Conservation (phyloP, 1,140 invertebrate species). For the Andricus grossulariae region DNA sequence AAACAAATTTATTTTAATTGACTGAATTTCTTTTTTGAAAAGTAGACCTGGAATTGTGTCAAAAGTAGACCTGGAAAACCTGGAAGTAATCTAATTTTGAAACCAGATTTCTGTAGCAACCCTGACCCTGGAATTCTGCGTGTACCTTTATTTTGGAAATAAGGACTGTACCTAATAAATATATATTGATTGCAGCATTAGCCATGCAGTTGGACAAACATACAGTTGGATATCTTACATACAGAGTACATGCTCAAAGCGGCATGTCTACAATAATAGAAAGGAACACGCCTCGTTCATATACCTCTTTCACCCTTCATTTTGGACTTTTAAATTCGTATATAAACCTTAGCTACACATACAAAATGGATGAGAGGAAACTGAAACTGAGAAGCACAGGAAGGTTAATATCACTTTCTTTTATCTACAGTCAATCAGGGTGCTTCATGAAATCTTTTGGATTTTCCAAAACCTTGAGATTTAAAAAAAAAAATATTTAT, state of each 20-base stretch:
- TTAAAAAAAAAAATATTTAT: too few relatives aligned
- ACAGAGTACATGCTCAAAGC: constrained; percentile 83
- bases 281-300: constrained; percentile 81
- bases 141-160: constrained; percentile 9
- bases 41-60: too few relatives aligned
- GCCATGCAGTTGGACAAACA: constrained; percentile 90
- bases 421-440: not conserved
- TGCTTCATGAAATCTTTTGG: not conserved
- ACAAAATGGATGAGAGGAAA: constrained; percentile 86
- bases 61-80: too few relatives aligned
- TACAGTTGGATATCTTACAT: constrained; percentile 91
- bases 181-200: constrained; percentile 79
- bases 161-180: not conserved
- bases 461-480: not conserved
- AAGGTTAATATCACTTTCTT: constrained; percentile 33
- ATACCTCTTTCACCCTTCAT: constrained; percentile 82
- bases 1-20: too few relatives aligned
- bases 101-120: too few relatives aligned
- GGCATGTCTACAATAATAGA: constrained; percentile 88
- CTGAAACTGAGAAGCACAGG: constrained; percentile 80
- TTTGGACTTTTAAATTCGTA: constrained; percentile 90
- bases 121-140: too few relatives aligned
- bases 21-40: too few relatives aligned
- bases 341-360: constrained; percentile 84
- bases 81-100: too few relatives aligned